Evolutionary conservation across 2,113 vertebrate genomes (phyloP).

Genomic region (Diadophis punctatus): DNA sequence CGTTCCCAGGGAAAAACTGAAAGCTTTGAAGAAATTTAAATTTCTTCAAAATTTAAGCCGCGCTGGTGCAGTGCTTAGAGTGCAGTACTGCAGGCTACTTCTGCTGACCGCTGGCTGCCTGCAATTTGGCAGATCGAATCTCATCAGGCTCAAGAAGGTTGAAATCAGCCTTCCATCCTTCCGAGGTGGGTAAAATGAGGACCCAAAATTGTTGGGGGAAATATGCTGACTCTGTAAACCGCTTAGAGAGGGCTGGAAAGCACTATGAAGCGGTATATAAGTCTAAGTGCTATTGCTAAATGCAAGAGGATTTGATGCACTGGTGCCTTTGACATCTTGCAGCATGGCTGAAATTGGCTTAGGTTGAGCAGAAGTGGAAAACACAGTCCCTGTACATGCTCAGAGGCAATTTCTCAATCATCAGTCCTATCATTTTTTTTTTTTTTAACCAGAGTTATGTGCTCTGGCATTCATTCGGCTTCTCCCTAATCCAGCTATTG

Average conservation of each 20-base stretch:
- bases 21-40: not conserved
- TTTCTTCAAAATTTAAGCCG: too few relatives aligned
- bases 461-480: not conserved
- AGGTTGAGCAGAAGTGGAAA: not conserved
- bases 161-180: too few relatives aligned
- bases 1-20: not conserved
- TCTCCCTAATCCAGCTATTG: not conserved
- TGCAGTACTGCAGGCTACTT: too few relatives aligned
- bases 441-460: not conserved
- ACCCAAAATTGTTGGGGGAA: too few relatives aligned
- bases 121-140: too few relatives aligned
- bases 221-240: too few relatives aligned
- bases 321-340: not conserved
- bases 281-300: not conserved
- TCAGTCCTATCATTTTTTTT: not conserved
- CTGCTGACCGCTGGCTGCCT: too few relatives aligned
- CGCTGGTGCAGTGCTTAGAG: too few relatives aligned
- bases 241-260: too few relatives aligned
- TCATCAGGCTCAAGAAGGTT: too few relatives aligned
- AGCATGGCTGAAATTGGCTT: not conserved
- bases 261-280: too few relatives aligned
- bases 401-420: not conserved
- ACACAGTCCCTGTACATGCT: not conserved
- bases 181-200: too few relatives aligned
- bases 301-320: not conserved